Evolutionary conservation across 2,113 vertebrate genomes (phyloP).

Genomic region (Podiceps cristatus): DNA sequence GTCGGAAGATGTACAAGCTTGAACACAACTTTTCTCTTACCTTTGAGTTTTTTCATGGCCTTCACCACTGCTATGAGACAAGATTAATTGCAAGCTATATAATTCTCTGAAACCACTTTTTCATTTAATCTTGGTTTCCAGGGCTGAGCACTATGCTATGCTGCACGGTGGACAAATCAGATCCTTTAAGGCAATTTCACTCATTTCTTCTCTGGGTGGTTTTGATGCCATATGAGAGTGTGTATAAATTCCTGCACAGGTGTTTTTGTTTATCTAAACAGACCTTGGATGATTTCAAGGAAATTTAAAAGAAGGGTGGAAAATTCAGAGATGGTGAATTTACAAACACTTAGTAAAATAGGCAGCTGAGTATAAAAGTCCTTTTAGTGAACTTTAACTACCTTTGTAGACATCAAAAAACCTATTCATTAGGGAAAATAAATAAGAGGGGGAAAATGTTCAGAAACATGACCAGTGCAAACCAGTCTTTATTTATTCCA

Average conservation of each 20-base stretch:
- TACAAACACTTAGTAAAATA: not conserved
- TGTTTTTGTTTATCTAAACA: not conserved
- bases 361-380: not conserved
- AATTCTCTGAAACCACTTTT: not conserved
- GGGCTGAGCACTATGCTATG: not conserved
- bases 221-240: not conserved
- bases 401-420: not conserved
- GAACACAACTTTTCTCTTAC: not conserved
- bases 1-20: not conserved
- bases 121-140: not conserved
- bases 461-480: not conserved
- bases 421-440: not conserved
- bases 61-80: not conserved
- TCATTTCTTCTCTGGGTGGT: not conserved
- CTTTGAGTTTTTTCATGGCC: not conserved
- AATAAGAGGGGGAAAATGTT: not conserved
- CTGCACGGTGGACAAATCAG: not conserved
- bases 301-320: not conserved
- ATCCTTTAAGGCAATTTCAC: not conserved
- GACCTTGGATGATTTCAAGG: not conserved
- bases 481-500: not conserved
- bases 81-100: not conserved
- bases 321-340: not conserved
- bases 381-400: not conserved
- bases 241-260: not conserved